Evolutionary conservation across 2,888 invertebrate species (phyloP).

Genomic region (Megalurothrips usitatus): DNA sequence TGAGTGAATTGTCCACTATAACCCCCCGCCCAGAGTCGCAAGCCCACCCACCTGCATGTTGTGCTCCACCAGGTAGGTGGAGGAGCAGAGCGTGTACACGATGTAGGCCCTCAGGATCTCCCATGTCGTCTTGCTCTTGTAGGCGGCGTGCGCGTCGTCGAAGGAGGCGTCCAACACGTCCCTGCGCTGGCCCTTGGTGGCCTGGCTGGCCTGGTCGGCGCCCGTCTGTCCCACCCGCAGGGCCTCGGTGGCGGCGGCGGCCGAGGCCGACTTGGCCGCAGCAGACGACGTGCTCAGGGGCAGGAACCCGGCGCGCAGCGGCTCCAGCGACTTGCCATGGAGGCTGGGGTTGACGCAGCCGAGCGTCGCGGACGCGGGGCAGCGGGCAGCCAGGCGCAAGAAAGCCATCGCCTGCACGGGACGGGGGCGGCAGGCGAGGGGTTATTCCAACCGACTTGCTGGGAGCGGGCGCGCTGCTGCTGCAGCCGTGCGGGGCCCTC

Average conservation of each 20-base stretch:
- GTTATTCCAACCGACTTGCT: slow-evolving; percentile 4
- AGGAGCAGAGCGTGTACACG: slow-evolving; percentile 87
- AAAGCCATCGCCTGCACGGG: not conserved
- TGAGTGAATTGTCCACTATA: no score
- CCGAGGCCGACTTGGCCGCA: slow-evolving; percentile 11
- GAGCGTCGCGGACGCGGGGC: not conserved
- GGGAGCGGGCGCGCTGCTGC: not conserved
- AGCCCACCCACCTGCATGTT: slow-evolving; percentile 74
- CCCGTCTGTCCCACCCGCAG: not conserved
- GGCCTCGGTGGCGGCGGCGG: slow-evolving; percentile 3
- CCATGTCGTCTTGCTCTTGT: slow-evolving; percentile 90
- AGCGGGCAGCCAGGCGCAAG: not conserved
- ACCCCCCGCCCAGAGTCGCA: not conserved
- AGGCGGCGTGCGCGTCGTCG: slow-evolving; percentile 83
- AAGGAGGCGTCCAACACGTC: slow-evolving; percentile 82
- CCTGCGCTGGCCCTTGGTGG: slow-evolving; percentile 33
- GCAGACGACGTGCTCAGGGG: slow-evolving; percentile 14
- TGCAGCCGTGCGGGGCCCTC: not conserved
- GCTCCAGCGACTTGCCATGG: not conserved
- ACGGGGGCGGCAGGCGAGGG: not conserved
- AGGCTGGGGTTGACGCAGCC: not conserved
- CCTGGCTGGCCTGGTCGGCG: not conserved
- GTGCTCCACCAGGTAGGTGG: slow-evolving; percentile 82
- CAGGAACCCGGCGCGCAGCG: not conserved
- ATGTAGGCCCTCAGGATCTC: slow-evolving; percentile 86